Evolutionary conservation across 92 coral and sea anemone species (phyloP), one percentile per base, ranked within the genome.

Genomic region (Zoanthus solanderi): DNA sequence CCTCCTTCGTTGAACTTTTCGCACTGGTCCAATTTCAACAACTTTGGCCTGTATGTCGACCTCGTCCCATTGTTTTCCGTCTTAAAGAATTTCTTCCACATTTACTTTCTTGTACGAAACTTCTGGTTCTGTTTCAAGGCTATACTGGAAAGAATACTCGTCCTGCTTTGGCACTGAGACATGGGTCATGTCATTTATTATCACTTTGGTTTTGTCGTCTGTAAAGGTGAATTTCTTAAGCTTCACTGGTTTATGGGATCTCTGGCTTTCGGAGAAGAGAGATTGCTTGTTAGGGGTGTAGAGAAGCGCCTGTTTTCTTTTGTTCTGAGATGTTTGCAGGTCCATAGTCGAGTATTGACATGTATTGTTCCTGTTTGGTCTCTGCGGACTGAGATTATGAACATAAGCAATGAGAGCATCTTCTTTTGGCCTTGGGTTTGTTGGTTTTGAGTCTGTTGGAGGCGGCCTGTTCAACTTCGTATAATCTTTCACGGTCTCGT

Each of bases 51-150:
- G 56, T 29, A 76, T 60, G 50, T 76, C 83, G 45, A 76, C 89
- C 76, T 75, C 83, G 72, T 75, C 83, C 83, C 83, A 75, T 86
- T 86, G 60, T 61, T 86, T 79, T 52, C 89, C 48, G 75, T 69
- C 72, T 52, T 69, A 30, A 69, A 85, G 53, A 56, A 78, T 78
- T 73, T 85, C 83, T 53, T 54, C 50, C 9, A 75, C 29, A 45
- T 23, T 32, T 74, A 85, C 88, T 85, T 78, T 85, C 78, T 85
- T 68, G 88, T 85, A 85, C 46, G 48, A 42, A 37, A 1, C 1
- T 29, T 78, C 56, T 71, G 80, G 67, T 68, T 77, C 73, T 72
- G 88, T 71, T 68, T 68, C 57, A 54, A 17, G 67, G 65, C 45
- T 84, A 71, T 53, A 72, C 81, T 84, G 88, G 81, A 84, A 84